These are phyloP conservation scores for Agrypnia vestita DNA, from an alignment of 1,140 invertebrate genomes.

Conservation along the genomic window DNA sequence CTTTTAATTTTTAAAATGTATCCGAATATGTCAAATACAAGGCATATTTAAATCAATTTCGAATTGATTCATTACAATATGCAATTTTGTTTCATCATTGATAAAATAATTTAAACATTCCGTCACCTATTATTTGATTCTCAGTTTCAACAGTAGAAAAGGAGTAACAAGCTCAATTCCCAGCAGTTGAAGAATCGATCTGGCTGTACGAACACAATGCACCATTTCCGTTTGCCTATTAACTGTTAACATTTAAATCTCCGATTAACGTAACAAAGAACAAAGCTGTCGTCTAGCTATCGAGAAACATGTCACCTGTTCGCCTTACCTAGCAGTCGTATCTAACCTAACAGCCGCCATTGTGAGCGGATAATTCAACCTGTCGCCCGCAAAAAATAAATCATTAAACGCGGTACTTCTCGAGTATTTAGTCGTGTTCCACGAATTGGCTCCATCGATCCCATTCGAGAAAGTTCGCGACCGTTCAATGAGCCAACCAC, in stretches of 20 bases:
- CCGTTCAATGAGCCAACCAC: constrained; percentile 14
- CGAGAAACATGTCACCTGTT: constrained; percentile 26
- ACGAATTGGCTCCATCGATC: constrained; percentile 43
- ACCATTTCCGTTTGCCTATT: background rate
- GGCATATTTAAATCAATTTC: too few relatives aligned
- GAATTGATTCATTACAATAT: too few relatives aligned
- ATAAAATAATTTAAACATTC: too few relatives aligned
- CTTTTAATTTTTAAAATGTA: too few relatives aligned
- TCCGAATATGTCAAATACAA: too few relatives aligned
- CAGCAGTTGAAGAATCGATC: background rate
- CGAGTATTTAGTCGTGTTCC: constrained; percentile 28
- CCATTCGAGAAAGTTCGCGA: constrained; percentile 31
- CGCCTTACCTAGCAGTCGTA: constrained; percentile 3
- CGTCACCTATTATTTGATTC: too few relatives aligned
- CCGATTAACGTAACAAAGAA: constrained; percentile 7
- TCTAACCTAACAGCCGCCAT: constrained; percentile 1
- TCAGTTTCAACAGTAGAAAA: too few relatives aligned
- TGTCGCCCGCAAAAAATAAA: constrained; percentile 30
- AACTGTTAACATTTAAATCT: background rate
- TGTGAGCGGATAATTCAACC: constrained; percentile 33
- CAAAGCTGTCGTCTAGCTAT: constrained; percentile 18
- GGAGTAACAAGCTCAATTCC: too few relatives aligned
- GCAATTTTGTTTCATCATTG: too few relatives aligned
- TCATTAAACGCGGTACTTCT: constrained; percentile 6
- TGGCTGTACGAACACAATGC: too few relatives aligned